phyloP scores from a whole-genome alignment of 1,140 invertebrate genomes.

The Ceratoteleas bidentatus region DNA sequence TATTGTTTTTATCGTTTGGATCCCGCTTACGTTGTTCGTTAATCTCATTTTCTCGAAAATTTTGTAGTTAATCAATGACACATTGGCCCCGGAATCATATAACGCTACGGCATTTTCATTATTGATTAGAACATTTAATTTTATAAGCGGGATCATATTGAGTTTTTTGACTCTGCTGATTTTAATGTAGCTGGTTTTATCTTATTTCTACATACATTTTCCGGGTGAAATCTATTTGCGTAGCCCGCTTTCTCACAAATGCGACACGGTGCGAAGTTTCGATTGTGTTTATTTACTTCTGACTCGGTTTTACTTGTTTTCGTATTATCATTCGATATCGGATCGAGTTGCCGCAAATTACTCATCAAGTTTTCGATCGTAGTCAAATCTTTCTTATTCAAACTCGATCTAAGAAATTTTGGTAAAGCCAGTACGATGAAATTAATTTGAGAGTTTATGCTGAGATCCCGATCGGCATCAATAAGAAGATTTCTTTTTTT shows the following conservation, averaged over 20 bases:
- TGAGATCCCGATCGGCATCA: conserved; percentile 2
- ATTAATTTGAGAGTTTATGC: conserved; percentile 14
- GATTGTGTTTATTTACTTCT: too few relatives aligned
- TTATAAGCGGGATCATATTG: conserved; percentile 28
- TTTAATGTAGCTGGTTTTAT: too few relatives aligned
- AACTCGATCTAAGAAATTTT: conserved; percentile 6
- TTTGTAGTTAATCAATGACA: conserved; percentile 10
- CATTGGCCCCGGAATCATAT: conserved; percentile 24
- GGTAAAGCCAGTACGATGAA: conserved; percentile 13
- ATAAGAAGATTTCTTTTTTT: conserved; percentile 14
- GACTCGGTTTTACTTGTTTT: too few relatives aligned
- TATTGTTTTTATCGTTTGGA: conserved; percentile 18
- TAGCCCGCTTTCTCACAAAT: conserved; percentile 13
- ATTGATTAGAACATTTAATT: conserved; percentile 11
- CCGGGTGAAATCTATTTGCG: conserved; percentile 16
- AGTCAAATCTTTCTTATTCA: too few relatives aligned
- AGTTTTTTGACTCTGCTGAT: conserved; percentile 17
- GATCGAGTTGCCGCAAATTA: too few relatives aligned
- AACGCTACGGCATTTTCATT: conserved; percentile 6
- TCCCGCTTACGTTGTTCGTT: conserved; percentile 22
- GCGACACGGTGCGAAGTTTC: conserved; percentile 2
- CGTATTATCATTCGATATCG: too few relatives aligned
- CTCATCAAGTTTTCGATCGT: too few relatives aligned
- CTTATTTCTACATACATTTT: conserved; percentile 20
- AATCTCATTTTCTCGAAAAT: conserved; percentile 12